Evolutionary conservation across 1,140 invertebrate genomes (phyloP).

Genomic region (Euura lappo): DNA sequence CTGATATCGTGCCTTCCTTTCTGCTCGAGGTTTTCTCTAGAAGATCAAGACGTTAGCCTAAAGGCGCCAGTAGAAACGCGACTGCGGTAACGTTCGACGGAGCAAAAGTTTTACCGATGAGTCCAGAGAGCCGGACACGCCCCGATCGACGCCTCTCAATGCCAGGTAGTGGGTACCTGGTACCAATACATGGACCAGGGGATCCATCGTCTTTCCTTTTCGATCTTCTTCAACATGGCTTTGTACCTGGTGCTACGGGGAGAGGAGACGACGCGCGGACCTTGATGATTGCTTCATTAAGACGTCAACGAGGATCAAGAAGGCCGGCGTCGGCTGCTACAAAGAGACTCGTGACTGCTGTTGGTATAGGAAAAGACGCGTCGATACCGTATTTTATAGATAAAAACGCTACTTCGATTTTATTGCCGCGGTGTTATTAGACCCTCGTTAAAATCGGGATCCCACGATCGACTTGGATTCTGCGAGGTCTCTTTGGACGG

Average conservation of each 20-base stretch:
- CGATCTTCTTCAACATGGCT: not conserved
- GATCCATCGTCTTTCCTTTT: not conserved
- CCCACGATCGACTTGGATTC: not conserved
- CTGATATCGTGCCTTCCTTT: too few species aligned
- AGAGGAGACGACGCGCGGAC: not conserved
- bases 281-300: slow-evolving; percentile 7
- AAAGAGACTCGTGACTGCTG: too few species aligned
- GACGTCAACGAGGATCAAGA: not conserved
- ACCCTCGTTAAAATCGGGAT: not conserved
- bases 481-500: too few species aligned
- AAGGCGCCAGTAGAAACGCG: not conserved
- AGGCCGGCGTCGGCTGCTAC: not conserved
- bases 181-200: not conserved
- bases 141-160: not conserved
- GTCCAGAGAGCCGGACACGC: not conserved
- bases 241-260: not conserved
- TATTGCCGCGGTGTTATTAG: not conserved
- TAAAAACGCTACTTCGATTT: not conserved
- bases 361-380: too few species aligned
- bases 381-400: not conserved
- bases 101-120: not conserved
- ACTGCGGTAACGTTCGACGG: not conserved
- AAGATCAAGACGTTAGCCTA: not conserved
- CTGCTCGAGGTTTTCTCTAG: not conserved
- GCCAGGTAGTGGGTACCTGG: not conserved